These are phyloP conservation scores for Struthidea cinerea DNA, from an alignment of 2,113 vertebrate species.

Conservation along the genomic window DNA sequence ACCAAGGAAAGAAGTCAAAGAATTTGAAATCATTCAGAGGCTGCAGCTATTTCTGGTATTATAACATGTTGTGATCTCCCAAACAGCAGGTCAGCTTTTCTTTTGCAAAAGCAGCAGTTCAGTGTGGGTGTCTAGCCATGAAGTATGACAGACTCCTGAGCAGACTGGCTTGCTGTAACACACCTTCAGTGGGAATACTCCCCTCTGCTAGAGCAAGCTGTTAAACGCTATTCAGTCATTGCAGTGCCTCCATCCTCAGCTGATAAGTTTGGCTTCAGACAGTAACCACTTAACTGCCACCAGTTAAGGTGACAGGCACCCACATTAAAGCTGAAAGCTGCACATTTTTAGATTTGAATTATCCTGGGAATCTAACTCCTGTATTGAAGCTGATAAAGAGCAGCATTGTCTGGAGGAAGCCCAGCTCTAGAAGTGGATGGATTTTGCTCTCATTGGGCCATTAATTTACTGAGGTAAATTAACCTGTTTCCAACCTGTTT, in stretches of 20 bases:
- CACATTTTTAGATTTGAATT: constrained; percentile 38
- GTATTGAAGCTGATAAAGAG: neutral
- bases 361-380: constrained; percentile 41
- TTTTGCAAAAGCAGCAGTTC: neutral
- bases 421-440: neutral
- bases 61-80: neutral
- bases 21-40: neutral
- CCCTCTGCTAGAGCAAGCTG: neutral
- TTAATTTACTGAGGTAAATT: neutral
- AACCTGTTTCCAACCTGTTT: neutral
- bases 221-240: neutral
- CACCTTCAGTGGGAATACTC: neutral
- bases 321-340: constrained; percentile 3
- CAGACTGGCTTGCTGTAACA: neutral
- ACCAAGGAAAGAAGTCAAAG: neutral
- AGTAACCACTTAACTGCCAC: constrained; percentile 23
- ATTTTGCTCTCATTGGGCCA: neutral
- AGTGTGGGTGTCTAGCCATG: neutral
- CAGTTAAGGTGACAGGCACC: constrained; percentile 43
- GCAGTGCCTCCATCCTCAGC: constrained; percentile 1
- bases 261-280: constrained; percentile 30
- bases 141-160: neutral
- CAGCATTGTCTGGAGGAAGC: neutral
- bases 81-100: neutral
- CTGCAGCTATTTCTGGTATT: neutral